Percentiles rank a stretch among this genome's conserved stretches.
phyloP scores from a whole-genome alignment of 2,797 vertebrate species.

The Notolabrus celidotus region DNA sequence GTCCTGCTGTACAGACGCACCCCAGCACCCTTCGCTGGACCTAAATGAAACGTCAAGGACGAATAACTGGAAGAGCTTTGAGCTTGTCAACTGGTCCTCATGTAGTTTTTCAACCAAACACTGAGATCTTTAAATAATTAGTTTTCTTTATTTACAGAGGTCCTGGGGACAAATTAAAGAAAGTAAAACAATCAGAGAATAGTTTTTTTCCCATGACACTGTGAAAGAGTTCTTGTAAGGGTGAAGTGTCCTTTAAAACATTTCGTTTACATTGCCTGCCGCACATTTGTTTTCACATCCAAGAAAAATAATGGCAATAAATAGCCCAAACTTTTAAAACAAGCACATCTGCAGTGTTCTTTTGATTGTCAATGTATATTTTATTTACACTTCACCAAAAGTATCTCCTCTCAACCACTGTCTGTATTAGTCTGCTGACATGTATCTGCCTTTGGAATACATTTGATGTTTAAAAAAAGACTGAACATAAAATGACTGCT shows the following conservation, averaged over 20 bases:
- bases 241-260: neutral
- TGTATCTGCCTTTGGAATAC: neutral
- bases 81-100: conserved; percentile 20
- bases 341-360: conserved; percentile 2
- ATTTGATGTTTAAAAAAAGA: neutral
- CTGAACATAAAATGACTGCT: neutral
- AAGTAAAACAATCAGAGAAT: conserved; percentile 16
- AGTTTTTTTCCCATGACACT: neutral
- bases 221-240: neutral
- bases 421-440: conserved; percentile 5
- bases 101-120: conserved; percentile 31
- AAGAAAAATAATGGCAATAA: neutral
- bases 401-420: neutral
- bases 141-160: conserved; percentile 25
- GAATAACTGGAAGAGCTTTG: conserved; percentile 32
- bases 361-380: conserved; percentile 22
- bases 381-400: conserved; percentile 26
- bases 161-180: conserved; percentile 22
- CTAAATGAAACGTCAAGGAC: conserved; percentile 46
- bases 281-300: neutral
- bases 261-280: neutral
- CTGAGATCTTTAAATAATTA: conserved; percentile 46
- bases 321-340: neutral
- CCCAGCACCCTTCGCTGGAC: neutral
- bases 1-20: conserved; percentile 10